Conservation (phyloP, 2,797 vertebrate species). For the Rhinoraja longicauda region DNA sequence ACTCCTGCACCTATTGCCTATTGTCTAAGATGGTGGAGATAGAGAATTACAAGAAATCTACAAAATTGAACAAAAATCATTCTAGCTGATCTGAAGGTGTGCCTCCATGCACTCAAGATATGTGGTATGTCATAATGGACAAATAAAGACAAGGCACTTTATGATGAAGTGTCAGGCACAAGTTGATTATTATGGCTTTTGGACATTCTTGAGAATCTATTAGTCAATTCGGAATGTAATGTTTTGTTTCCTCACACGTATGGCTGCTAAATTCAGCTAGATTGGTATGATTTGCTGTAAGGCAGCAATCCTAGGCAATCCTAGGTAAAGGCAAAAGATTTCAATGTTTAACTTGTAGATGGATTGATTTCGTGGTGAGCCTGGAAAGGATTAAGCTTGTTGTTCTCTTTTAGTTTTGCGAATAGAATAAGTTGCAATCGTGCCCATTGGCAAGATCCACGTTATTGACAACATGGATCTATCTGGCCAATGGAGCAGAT, state of each 20-base stretch:
- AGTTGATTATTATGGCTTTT: background rate
- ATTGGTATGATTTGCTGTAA: background rate
- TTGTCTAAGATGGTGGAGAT: no score
- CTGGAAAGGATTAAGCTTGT: background rate
- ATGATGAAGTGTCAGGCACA: background rate
- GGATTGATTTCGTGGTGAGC: background rate
- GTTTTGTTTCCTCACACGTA: background rate
- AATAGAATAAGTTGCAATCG: background rate
- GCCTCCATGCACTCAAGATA: background rate
- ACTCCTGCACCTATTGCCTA: no score
- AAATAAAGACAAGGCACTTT: background rate
- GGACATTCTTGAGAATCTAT: background rate
- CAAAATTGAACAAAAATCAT: no score
- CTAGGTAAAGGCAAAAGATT: background rate
- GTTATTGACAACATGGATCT: background rate
- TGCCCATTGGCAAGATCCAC: no score
- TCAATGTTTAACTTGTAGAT: background rate
- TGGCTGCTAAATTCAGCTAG: background rate
- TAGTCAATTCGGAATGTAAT: no score
- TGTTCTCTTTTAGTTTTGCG: background rate
- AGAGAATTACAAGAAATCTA: no score
- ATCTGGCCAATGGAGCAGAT: background rate
- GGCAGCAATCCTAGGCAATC: no score
- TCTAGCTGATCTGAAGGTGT: background rate
- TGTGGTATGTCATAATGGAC: background rate